A percentile compares a stretch with the other conserved stretches of the same genome.
Evolutionary conservation across 2,797 vertebrate genomes (phyloP).

Genomic region (Oceanodroma leucorhoa): DNA sequence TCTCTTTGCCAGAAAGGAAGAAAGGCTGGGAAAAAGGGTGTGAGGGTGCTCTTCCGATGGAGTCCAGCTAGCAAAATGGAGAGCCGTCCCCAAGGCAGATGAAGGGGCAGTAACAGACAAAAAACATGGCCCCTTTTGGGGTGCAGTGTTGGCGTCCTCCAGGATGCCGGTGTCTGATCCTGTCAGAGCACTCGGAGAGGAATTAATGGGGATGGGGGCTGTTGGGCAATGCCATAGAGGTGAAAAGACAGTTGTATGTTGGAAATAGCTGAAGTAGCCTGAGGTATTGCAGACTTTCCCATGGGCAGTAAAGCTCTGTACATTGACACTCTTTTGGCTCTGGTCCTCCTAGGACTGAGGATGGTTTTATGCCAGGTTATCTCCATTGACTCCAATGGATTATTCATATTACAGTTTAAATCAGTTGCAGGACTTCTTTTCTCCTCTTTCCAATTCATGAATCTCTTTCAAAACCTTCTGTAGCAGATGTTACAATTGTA

Average conservation of each 20-base stretch:
- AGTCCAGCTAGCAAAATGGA: background rate
- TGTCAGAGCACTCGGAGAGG: background rate
- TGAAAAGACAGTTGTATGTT: background rate
- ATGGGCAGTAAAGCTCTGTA: background rate
- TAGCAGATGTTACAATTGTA: conserved; percentile 51
- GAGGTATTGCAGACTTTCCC: background rate
- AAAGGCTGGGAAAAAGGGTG: background rate
- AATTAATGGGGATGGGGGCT: background rate
- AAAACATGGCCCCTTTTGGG: background rate
- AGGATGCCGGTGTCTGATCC: background rate
- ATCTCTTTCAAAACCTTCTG: conserved; percentile 23
- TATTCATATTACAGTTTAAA: conserved; percentile 10
- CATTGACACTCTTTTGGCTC: background rate
- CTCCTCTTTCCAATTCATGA: background rate
- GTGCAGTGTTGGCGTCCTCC: background rate
- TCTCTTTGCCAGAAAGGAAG: background rate
- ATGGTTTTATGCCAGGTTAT: conserved; percentile 36
- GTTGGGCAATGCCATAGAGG: background rate
- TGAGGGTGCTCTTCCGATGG: background rate
- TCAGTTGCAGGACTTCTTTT: conserved; percentile 15
- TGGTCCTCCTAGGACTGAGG: background rate
- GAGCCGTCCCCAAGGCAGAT: background rate
- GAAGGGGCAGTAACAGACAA: background rate
- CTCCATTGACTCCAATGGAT: background rate
- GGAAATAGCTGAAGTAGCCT: background rate